phyloP scores from a whole-genome alignment of 1,140 invertebrate genomes.

The Antheraea pernyi region DNA sequence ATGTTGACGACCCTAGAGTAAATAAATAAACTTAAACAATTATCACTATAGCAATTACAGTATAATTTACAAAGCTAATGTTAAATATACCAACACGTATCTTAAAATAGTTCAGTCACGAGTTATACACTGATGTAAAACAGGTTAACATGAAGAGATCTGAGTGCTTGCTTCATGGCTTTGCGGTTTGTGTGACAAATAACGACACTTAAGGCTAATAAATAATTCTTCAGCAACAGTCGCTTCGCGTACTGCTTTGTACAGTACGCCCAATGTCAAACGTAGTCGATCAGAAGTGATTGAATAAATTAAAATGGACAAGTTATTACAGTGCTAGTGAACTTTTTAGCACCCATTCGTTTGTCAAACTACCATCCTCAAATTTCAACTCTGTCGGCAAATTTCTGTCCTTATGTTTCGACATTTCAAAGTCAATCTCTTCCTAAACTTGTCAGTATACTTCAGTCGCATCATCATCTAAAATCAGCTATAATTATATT shows the following conservation, averaged over 20 bases:
- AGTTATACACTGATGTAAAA: neutral
- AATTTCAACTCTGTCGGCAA: neutral
- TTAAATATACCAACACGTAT: neutral
- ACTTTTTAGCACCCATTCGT: too few species aligned
- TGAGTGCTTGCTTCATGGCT: neutral
- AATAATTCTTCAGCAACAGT: neutral
- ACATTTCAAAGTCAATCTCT: too few species aligned
- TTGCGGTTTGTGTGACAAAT: slow-evolving; percentile 22
- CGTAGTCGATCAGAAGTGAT: neutral
- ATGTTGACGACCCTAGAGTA: too few species aligned
- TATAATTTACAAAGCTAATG: neutral
- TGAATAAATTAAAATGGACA: neutral
- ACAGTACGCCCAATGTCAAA: neutral
- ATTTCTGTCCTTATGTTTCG: too few species aligned
- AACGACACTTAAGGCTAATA: slow-evolving; percentile 9
- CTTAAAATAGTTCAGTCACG: neutral
- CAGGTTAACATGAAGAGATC: neutral
- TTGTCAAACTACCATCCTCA: too few species aligned
- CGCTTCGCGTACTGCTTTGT: neutral
- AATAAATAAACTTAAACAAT: too few species aligned
- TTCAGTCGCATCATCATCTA: too few species aligned
- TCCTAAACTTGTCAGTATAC: too few species aligned
- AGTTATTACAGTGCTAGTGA: too few species aligned
- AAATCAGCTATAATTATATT: too few species aligned
- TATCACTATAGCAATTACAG: neutral